Conservation (phyloP, 2,888 invertebrate genomes). For the Falcaria lacertinaria region DNA sequence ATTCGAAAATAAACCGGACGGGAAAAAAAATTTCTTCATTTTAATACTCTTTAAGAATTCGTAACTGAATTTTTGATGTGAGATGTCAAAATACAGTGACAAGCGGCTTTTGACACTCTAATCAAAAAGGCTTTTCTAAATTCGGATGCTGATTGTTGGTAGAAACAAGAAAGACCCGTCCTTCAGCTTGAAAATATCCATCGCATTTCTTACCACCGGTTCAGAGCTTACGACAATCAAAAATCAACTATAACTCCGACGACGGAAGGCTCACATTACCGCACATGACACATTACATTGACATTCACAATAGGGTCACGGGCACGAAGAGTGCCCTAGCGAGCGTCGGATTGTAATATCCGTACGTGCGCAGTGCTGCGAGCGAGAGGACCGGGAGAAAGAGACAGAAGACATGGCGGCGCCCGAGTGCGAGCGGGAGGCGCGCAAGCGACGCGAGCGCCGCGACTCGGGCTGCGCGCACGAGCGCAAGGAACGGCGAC, state of each 20-base stretch:
- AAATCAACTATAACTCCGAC: slow-evolving; percentile 21
- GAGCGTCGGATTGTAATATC: slow-evolving; percentile 72
- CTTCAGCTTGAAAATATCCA: no score
- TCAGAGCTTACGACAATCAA: slow-evolving; percentile 37
- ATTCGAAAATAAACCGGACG: no score
- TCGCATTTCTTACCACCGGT: slow-evolving; percentile 10
- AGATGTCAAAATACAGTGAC: no score
- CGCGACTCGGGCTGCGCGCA: slow-evolving; percentile 78
- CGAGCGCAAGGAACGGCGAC: slow-evolving; percentile 69
- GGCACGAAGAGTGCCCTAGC: slow-evolving; percentile 70
- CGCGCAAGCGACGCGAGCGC: slow-evolving; percentile 81
- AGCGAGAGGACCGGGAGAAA: slow-evolving; percentile 53
- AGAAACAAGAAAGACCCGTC: no score
- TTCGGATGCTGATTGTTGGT: no score
- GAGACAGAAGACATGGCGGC: slow-evolving; percentile 74
- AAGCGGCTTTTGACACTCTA: no score
- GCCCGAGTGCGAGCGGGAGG: slow-evolving; percentile 78
- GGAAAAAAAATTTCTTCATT: no score
- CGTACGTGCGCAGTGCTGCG: slow-evolving; percentile 74
- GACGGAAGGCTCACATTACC: slow-evolving; percentile 16
- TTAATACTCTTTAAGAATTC: no score
- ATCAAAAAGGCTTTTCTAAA: no score
- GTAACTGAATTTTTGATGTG: no score
- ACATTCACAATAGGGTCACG: slow-evolving; percentile 69
- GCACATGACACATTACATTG: slow-evolving; percentile 51